Evolutionary conservation across 2,797 vertebrate genomes (phyloP), one percentile per base, ranked within the genome.

Genomic region (Podarcis siculus): DNA sequence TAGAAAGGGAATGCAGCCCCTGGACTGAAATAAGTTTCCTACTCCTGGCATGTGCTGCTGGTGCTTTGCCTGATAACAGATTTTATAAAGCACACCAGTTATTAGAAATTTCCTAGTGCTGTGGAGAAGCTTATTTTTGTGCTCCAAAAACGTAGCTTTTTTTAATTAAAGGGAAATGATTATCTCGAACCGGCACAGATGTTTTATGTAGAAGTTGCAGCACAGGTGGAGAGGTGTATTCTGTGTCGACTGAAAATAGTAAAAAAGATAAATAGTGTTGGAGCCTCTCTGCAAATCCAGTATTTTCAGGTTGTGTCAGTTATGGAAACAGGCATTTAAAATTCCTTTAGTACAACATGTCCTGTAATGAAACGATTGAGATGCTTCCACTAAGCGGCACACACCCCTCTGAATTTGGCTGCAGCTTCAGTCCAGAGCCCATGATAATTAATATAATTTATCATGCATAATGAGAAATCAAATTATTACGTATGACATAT

Each of bases 371-470:
- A 86, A 67, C 3, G 2, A 35, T 35, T 66, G 64, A 82, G 30
- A 37, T 35, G n/a, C 72, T 42, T 76, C 71, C 64, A 82, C 17
- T n/a, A 4, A 55, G 1, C 3, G 0, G 49, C 49, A 55, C 49
- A 15, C 49, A 0, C 49, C 7, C 4, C 72, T 30, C 55, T 66
- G 17, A 66, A 23, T 85, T 77, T 32, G 73, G 27, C 27, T 15
- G 27, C 37, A 3, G 19, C 13, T 61, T 75, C 8, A 73, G 13
- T 75, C 58, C 55, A 15, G 12, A 27, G 2, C 23, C 12, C 8
- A 42, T 25, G 27, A 55, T 9, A 79, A 79, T 67, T 86, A 39
- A 80, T 79, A 58, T 86, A 27, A 80, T 79, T 71, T 86, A 27
- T 37, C 45, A 37, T 37, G 25, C 32, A 71, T 67, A 79, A 79